Evolutionary conservation across 2,797 vertebrate species (phyloP).

Genomic region (Lagorchestes hirsutus): DNA sequence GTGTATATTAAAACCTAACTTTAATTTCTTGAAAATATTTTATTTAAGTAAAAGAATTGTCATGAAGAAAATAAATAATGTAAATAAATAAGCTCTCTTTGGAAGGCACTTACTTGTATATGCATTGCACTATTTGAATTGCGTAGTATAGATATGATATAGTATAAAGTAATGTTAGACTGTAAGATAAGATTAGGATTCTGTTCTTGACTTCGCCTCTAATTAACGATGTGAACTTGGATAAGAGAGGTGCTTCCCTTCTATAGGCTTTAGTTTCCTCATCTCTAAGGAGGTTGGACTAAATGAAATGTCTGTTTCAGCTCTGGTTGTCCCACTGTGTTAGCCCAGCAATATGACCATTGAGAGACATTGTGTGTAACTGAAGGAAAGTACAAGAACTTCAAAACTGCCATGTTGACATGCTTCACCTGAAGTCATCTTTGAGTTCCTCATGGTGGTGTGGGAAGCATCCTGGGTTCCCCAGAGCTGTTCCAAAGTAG

Average conservation of each 20-base stretch:
- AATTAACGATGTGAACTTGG: not conserved
- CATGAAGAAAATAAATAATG: constrained; percentile 56
- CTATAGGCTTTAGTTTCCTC: not conserved
- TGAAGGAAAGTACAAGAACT: not conserved
- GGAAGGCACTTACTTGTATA: not conserved
- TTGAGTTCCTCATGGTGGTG: not conserved
- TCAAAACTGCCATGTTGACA: not conserved
- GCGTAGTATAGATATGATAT: not conserved
- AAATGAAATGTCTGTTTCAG: not conserved
- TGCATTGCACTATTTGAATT: constrained; percentile 27
- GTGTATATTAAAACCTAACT: constrained; percentile 69
- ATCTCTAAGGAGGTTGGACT: not conserved
- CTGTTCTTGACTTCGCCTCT: not conserved
- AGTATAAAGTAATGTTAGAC: not conserved
- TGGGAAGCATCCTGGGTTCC: not conserved
- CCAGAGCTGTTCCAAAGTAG: not conserved
- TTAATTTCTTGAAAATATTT: constrained; percentile 75
- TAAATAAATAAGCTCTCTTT: constrained; percentile 71
- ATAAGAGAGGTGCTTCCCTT: not conserved
- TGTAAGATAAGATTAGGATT: not conserved
- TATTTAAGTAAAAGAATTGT: constrained; percentile 79
- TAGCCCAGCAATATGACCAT: not conserved
- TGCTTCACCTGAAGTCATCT: not conserved
- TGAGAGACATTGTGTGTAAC: not conserved
- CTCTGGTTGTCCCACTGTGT: not conserved